Evolutionary conservation across 2,888 invertebrate genomes (phyloP).

Genomic region (Plusia festucae): DNA sequence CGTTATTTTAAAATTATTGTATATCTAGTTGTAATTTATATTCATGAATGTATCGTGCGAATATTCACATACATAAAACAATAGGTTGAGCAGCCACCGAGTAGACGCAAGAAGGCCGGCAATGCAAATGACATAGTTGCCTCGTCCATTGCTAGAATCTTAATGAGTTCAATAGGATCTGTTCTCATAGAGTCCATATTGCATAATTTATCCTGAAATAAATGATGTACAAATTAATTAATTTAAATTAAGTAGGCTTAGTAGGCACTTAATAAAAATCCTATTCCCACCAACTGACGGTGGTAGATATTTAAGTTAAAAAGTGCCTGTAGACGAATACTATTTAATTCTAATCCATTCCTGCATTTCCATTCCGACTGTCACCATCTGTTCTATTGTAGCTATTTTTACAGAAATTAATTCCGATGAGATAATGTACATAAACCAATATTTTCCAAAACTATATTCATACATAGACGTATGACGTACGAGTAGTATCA

Average conservation of each 20-base stretch:
- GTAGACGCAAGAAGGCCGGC: slow-evolving; percentile 73
- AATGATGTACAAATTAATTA: background rate
- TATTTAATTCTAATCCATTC: background rate
- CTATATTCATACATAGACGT: too few relatives aligned
- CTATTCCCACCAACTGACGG: too few relatives aligned
- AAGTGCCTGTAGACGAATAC: too few relatives aligned
- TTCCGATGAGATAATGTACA: too few relatives aligned
- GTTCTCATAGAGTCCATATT: slow-evolving; percentile 67
- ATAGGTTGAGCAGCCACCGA: slow-evolving; percentile 66
- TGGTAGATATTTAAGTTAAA: too few relatives aligned
- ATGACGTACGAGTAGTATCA: too few relatives aligned
- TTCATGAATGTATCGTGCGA: slow-evolving; percentile 14
- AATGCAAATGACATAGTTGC: slow-evolving; percentile 74
- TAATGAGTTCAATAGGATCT: slow-evolving; percentile 73
- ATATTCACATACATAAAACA: slow-evolving; percentile 65
- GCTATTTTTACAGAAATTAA: too few relatives aligned
- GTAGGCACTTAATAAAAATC: background rate
- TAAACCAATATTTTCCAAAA: too few relatives aligned
- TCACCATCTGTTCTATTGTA: background rate
- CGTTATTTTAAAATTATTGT: slow-evolving; percentile 47
- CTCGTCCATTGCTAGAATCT: slow-evolving; percentile 73
- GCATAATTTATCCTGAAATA: slow-evolving; percentile 70
- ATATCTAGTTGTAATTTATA: slow-evolving; percentile 20
- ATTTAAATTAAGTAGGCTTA: background rate
- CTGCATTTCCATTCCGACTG: background rate